Evolutionary conservation across 2,888 invertebrate genomes (phyloP).

Genomic region (Macrophya alboannulata): DNA sequence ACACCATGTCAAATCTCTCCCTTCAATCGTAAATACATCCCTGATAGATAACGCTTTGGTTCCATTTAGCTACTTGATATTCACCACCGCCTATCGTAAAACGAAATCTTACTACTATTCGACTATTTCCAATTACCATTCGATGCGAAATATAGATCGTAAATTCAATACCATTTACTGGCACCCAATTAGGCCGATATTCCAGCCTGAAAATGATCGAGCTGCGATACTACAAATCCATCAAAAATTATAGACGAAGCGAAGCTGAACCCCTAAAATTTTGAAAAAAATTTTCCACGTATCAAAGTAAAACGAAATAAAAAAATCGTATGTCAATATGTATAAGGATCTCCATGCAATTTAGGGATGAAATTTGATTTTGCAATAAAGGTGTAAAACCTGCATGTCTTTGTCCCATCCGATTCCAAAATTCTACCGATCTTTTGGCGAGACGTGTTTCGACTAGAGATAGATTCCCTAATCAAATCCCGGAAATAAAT

Average conservation of each 20-base stretch:
- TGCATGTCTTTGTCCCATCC: background rate
- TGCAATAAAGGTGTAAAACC: too few species aligned
- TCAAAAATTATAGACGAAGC: background rate
- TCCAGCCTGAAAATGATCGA: background rate
- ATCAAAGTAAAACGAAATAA: background rate
- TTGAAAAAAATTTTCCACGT: background rate
- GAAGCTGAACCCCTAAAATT: background rate
- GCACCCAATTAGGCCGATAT: background rate
- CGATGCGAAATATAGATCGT: conserved; percentile 10
- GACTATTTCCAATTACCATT: conserved; percentile 34
- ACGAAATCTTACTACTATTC: conserved; percentile 49
- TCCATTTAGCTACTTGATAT: conserved; percentile 37
- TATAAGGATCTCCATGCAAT: too few species aligned
- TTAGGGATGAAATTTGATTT: too few species aligned
- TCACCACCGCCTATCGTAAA: conserved; percentile 33
- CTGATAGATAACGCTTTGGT: conserved; percentile 15
- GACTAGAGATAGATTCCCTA: background rate
- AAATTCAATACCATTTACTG: background rate
- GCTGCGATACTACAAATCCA: background rate
- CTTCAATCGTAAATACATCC: conserved; percentile 28
- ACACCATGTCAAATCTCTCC: background rate
- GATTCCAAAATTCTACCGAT: background rate
- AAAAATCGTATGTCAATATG: too few species aligned
- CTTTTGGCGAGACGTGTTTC: background rate
- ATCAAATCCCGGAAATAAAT: background rate